Conservation (phyloP, 1,140 invertebrate species). For the Magallana angulata region DNA sequence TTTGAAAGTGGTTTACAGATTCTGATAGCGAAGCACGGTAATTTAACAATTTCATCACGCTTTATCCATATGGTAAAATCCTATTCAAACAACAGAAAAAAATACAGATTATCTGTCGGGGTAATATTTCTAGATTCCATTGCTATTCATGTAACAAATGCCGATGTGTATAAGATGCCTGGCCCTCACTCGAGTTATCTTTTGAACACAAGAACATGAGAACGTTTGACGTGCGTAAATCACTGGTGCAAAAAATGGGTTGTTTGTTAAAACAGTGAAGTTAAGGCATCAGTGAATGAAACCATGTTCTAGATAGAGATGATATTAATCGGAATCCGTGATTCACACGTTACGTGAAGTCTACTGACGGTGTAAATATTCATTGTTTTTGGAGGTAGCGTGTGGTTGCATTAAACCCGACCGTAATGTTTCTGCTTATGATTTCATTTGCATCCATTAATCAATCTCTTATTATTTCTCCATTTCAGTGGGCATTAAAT, state of each 20-base stretch:
- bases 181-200: too few species aligned
- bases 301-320: too few species aligned
- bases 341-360: neutral
- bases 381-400: neutral
- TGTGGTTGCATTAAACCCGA: slow-evolving; percentile 18
- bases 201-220: too few species aligned
- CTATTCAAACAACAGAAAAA: neutral
- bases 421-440: slow-evolving; percentile 1
- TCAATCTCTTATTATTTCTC: neutral
- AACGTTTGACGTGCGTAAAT: too few species aligned
- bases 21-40: too few species aligned
- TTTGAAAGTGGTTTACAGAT: too few species aligned
- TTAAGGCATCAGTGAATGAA: too few species aligned
- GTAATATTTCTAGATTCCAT: neutral
- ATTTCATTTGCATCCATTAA: slow-evolving; percentile 18
- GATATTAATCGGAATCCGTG: neutral
- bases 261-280: too few species aligned
- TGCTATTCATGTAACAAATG: neutral
- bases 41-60: slow-evolving; percentile 6
- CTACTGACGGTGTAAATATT: slow-evolving; percentile 26
- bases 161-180: too few species aligned
- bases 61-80: neutral
- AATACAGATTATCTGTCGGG: neutral
- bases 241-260: too few species aligned
- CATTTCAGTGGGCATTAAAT: slow-evolving; percentile 8